Evolutionary conservation across 1,140 invertebrate species (phyloP), one percentile per base, ranked within the genome.

Genomic region (Pseudomyrmex dendroicus): DNA sequence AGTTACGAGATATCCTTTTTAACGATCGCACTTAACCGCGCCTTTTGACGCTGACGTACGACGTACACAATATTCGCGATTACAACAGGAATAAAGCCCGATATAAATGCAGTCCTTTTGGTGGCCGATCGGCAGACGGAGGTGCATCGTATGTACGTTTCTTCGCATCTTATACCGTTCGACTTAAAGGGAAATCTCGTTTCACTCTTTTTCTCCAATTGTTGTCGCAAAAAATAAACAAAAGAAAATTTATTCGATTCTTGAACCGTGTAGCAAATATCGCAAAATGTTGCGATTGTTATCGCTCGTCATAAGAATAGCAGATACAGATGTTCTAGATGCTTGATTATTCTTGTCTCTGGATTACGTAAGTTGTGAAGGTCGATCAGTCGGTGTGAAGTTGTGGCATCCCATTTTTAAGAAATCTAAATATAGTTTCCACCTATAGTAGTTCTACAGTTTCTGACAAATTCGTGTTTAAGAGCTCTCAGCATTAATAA

Each of bases 11-110:
- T 82, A 73, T 17, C 57, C 59, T 67, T 88, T 88, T 89, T 89
- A 89, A 89, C 87, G 87, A 88, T 87, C 86, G 76, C 86, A 85
- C 77, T 87, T 88, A 88, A 88, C 85, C 84, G 80, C 25, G 70
- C 44, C 62, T 83, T 76, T 83, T 77, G 67, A 73, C 85, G 85
- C 74, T 68, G 67, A 77, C 61, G 68, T 62, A 52, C 48, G 64
- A 66, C 44, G 59, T 66, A 48, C 82, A 73, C 72, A 67, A 76
- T 76, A 76, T 87, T 85, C 64, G 77, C 85, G 83, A 87, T 87
- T 70, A 56, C 66, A 62, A 63, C 62, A 50, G 25, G 52, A 76
- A 76, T 83, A 67, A 82, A 73, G 72, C 68, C 66, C 80, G 50
- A 74, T 86, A 82, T 84, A 84, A 86, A 86, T 76, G 63, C 59